Base-by-base conservation (phyloP, 1,140 invertebrate species). In the Hestina assimilis region DNA sequence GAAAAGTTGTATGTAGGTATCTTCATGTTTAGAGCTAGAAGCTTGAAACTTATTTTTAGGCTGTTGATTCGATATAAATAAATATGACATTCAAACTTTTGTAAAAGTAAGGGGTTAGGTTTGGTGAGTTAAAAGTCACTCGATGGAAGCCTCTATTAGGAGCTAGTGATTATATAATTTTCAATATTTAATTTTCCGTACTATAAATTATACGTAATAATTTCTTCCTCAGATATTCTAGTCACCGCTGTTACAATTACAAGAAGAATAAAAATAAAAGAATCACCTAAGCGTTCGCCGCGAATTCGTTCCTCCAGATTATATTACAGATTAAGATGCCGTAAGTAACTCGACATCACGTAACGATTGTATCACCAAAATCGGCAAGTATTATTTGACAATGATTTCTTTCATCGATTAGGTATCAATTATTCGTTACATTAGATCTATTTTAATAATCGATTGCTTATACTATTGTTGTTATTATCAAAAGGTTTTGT, bases 231-330 rank as follows among this genome's bases (percentile, higher is more conserved):
- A 35, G 9, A 9, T 17, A 38, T 19, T 3, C 8, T 15, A 33
- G 15, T 38, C 19, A 38, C 17, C 9, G 3, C 11, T 15, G 1
- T 4, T 14, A 4, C 9, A 38, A 7, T 33, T 11, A n/a, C 12
- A 33, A 9, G 15, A 6, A 19, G n/a, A 9, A 38, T 17, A 38
- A 38, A 12, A 38, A 20, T 35, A 54, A 45, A 45, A 55, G 23
- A 48, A 54, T 41, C 51, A 40, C 55, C 51, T 47, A 11, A 50
- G 43, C 29, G 54, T 47, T 47, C 33, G 33, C 14, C 15, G 19
- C 56, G 46, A 60, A 75, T 72, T 74, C 53, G 66, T 63, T 66
- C 59, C 68, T 70, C 57, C 55, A 45, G 28, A 55, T 59, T 65
- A 31, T 45, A 28, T 62, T 54, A 54, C 20, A 57, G 57, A 68